Evolutionary conservation across 2,797 vertebrate species (phyloP).

Genomic region (Synanceia verrucosa): DNA sequence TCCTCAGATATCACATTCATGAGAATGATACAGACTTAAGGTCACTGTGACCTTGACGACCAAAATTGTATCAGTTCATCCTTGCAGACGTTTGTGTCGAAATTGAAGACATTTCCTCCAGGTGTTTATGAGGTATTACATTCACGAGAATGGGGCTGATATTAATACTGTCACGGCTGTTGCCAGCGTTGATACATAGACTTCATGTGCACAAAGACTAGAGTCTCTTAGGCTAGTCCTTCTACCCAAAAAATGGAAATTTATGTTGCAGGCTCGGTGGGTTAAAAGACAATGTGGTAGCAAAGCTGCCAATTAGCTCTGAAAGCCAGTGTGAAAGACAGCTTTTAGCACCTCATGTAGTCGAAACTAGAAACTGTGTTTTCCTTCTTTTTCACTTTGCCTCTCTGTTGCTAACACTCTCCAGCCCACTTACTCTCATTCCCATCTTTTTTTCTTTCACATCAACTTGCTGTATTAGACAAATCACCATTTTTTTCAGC

Average conservation of each 20-base stretch:
- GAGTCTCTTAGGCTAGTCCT: not conserved
- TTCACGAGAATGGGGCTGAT: too few relatives aligned
- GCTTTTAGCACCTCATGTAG: not conserved
- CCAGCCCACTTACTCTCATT: not conserved
- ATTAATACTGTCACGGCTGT: too few relatives aligned
- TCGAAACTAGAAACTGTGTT: not conserved
- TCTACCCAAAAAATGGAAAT: not conserved
- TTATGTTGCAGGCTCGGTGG: not conserved
- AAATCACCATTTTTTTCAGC: constrained; percentile 14
- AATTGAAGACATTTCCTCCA: too few relatives aligned
- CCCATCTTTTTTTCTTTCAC: not conserved
- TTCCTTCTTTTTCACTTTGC: not conserved
- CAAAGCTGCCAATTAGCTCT: not conserved
- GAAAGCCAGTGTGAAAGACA: not conserved
- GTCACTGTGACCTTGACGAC: too few relatives aligned
- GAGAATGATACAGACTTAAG: too few relatives aligned
- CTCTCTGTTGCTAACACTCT: not conserved
- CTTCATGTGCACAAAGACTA: too few relatives aligned
- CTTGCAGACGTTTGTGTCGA: too few relatives aligned
- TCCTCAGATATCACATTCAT: too few relatives aligned
- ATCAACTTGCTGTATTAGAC: not conserved
- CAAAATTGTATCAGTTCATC: too few relatives aligned
- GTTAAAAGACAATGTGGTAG: not conserved
- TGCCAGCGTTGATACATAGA: too few relatives aligned
- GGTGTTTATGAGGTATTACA: too few relatives aligned